These are phyloP conservation scores for Melanostigma gelatinosum DNA, from an alignment of 2,113 vertebrate genomes.

Conservation along the genomic window DNA sequence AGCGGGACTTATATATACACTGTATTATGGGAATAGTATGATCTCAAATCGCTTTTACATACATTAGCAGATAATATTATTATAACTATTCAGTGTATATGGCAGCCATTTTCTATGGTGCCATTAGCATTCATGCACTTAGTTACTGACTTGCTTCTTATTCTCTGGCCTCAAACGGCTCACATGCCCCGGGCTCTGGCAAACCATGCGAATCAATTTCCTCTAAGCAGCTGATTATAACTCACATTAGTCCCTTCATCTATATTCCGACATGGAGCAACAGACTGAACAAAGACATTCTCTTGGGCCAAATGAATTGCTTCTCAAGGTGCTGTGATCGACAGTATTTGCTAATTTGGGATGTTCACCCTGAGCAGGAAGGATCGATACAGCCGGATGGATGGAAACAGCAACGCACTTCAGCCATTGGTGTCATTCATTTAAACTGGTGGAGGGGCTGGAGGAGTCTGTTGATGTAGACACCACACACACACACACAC, in stretches of 20 bases:
- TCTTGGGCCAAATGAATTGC: conserved; percentile 57
- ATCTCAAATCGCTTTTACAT: neutral
- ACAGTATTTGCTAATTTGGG: conserved; percentile 57
- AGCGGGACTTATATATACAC: neutral
- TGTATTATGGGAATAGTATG: neutral
- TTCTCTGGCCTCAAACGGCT: conserved; percentile 17
- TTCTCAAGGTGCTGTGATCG: conserved; percentile 49
- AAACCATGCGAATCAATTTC: conserved; percentile 57
- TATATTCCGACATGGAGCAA: conserved; percentile 39
- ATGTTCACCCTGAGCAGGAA: conserved; percentile 35
- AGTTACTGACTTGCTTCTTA: neutral
- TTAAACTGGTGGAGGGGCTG: conserved; percentile 27
- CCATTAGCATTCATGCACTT: neutral
- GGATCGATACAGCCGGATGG: conserved; percentile 54
- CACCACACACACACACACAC: neutral
- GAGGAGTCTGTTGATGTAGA: conserved; percentile 8
- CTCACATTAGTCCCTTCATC: conserved; percentile 59
- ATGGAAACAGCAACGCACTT: conserved; percentile 33
- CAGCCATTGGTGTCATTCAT: conserved; percentile 26
- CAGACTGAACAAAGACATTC: conserved; percentile 45
- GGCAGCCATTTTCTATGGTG: neutral
- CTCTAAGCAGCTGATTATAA: conserved; percentile 66
- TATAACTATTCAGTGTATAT: neutral
- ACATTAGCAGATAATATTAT: neutral
- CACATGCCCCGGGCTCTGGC: conserved; percentile 20